Base-by-base conservation (phyloP, 2,797 vertebrate species). In the Sphenodon punctatus region DNA sequence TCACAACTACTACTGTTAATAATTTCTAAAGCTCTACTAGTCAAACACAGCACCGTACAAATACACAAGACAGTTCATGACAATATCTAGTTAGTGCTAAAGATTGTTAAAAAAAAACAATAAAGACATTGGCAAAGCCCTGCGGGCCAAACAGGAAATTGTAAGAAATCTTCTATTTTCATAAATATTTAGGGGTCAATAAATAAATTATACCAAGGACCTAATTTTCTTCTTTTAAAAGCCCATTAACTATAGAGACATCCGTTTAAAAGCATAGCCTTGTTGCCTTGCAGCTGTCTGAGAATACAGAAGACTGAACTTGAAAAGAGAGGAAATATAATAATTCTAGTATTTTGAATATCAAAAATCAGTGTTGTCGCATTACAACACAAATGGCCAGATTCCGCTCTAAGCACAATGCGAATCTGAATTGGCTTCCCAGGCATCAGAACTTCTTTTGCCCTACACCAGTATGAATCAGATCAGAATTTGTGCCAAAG, bases 341-440 rank as follows among this genome's bases (percentile, higher is more conserved):
- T 84, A 83, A 78, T 84, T 87, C 69, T 77, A 51, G 13, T 66
- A 84, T 71, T 75, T 67, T 79, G 75, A 80, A 34, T 89, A 88
- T 84, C 85, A 80, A 90, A 86, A 58, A 66, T 38, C 71, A 88
- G 76, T 22, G 22, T 66, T 67, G 67, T 46, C 58, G 69, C 36
- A 41, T 4, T 45, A 34, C 53, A 84, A 72, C 39, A 78, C 46
- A 72, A 83, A 87, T n/a, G 56, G 36, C 27, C n/a, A 38, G 46
- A 56, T 88, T 55, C 69, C 72, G 36, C 67, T 46, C 38, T 49
- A 59, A 38, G 27, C 34, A 42, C 43, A 49, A 67, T 75, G 60
- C 56, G 84, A 81, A 72, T 42, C 59, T 58, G 75, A 82, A 89
- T 85, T 77, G 80, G 39, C 23, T 74, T 66, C 78, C 64, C 53